These are phyloP conservation scores for Dilophus febrilis DNA, from an alignment of 2,888 invertebrate genomes.

Conservation along the genomic window DNA sequence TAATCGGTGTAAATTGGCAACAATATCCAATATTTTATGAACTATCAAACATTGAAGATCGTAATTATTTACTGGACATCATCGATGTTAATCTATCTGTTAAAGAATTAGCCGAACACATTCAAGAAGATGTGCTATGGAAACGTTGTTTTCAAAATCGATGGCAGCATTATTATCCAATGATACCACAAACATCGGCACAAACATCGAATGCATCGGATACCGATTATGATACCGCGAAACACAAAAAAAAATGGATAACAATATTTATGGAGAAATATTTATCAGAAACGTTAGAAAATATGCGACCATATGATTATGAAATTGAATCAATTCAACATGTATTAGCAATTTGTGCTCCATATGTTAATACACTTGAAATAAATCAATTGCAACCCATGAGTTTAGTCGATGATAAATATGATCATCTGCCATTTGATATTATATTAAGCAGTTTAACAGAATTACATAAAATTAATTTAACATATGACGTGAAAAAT, in stretches of 20 bases:
- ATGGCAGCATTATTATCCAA: conserved; percentile 19
- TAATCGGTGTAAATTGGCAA: conserved; percentile 23
- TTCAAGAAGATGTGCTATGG: conserved; percentile 28
- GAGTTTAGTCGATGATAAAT: conserved; percentile 17
- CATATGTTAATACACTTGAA: conserved; percentile 25
- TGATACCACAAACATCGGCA: too few species aligned
- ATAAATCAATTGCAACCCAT: conserved; percentile 25
- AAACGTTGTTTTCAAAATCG: conserved; percentile 22
- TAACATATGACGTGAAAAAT: conserved; percentile 27
- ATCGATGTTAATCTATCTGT: conserved; percentile 24
- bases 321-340: conserved; percentile 23
- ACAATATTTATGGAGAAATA: conserved; percentile 30
- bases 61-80: conserved; percentile 25
- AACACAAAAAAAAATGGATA: conserved; percentile 20
- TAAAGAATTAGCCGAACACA: conserved; percentile 22
- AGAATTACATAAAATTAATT: conserved; percentile 23
- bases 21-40: not conserved
- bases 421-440: conserved; percentile 30
- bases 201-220: too few species aligned
- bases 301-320: conserved; percentile 24
- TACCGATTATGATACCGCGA: too few species aligned
- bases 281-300: conserved; percentile 28
- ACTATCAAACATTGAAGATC: conserved; percentile 21
- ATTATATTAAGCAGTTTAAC: conserved; percentile 26
- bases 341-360: conserved; percentile 24